Percentiles rank a stretch among this genome's conserved stretches.
Conservation (phyloP, 2,113 vertebrate species). For the Tragelaphus scriptus region DNA sequence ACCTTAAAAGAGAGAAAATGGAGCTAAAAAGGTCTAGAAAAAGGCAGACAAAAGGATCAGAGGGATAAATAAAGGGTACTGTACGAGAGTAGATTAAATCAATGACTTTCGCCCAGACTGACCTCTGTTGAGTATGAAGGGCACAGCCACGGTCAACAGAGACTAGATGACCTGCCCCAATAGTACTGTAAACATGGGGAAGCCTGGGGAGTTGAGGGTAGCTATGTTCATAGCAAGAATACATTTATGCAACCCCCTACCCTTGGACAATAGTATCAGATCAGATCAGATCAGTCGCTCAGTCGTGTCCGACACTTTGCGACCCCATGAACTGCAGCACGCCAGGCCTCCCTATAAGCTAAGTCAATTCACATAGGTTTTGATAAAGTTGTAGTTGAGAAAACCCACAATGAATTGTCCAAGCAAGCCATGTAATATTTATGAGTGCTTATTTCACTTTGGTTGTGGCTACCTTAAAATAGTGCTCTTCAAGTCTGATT, state of each 20-base stretch:
- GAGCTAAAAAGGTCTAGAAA: conserved; percentile 49
- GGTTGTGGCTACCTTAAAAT: not conserved
- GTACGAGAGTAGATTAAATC: conserved; percentile 45
- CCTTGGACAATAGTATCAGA: not conserved
- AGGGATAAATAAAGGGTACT: not conserved
- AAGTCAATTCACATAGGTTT: not conserved
- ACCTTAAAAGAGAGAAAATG: conserved; percentile 63
- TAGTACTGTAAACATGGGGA: not conserved
- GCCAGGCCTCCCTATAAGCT: not conserved
- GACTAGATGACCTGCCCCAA: not conserved
- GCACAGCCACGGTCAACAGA: conserved; percentile 27
- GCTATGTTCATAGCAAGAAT: not conserved
- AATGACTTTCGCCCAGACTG: conserved; percentile 14
- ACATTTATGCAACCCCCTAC: not conserved
- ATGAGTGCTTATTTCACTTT: not conserved
- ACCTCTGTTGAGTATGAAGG: conserved; percentile 41
- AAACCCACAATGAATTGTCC: not conserved
- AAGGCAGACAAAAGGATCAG: conserved; percentile 63
- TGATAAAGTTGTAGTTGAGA: not conserved
- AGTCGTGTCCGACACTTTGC: no score
- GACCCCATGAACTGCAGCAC: no score
- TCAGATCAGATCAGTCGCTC: no score
- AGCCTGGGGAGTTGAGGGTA: not conserved
- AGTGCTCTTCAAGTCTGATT: not conserved
- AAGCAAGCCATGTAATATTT: not conserved